Conservation (phyloP, 2,888 invertebrate genomes). For the Euclidia mi region DNA sequence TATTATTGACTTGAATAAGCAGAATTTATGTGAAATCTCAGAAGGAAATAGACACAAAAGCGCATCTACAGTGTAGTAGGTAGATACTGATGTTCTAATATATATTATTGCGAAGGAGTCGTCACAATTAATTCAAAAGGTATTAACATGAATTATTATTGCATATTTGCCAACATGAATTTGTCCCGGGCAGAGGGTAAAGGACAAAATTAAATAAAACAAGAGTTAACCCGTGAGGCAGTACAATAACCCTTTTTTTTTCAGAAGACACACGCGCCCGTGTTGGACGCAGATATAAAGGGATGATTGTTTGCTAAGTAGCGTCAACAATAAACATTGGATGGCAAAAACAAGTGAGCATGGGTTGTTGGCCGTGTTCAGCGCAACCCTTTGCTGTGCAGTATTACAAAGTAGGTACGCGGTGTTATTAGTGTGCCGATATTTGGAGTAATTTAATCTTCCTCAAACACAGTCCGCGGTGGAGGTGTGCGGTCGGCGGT, state of each 20-base stretch:
- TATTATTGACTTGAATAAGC: not conserved
- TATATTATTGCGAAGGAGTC: too few species aligned
- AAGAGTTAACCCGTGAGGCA: not conserved
- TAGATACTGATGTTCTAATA: too few species aligned
- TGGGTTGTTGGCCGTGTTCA: constrained; percentile 20
- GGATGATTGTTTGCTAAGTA: constrained; percentile 58
- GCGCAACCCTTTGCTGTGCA: constrained; percentile 53
- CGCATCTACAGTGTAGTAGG: too few species aligned
- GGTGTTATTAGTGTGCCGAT: constrained; percentile 65
- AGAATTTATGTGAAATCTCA: too few species aligned
- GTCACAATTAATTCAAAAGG: too few species aligned
- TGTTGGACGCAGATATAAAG: constrained; percentile 36
- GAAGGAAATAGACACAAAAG: too few species aligned
- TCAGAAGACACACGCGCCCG: constrained; percentile 32
- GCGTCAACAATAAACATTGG: constrained; percentile 55
- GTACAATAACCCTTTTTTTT: constrained; percentile 26
- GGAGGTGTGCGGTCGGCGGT: constrained; percentile 50
- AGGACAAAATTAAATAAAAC: constrained; percentile 5
- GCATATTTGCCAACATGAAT: too few species aligned
- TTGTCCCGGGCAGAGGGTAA: not conserved
- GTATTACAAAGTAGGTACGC: constrained; percentile 45
- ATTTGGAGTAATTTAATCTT: constrained; percentile 80
- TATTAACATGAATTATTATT: too few species aligned
- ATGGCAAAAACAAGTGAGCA: constrained; percentile 59
- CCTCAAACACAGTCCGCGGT: constrained; percentile 59